Base-by-base conservation (phyloP, 1,140 invertebrate species). In the Sarcophaga peregrina region DNA sequence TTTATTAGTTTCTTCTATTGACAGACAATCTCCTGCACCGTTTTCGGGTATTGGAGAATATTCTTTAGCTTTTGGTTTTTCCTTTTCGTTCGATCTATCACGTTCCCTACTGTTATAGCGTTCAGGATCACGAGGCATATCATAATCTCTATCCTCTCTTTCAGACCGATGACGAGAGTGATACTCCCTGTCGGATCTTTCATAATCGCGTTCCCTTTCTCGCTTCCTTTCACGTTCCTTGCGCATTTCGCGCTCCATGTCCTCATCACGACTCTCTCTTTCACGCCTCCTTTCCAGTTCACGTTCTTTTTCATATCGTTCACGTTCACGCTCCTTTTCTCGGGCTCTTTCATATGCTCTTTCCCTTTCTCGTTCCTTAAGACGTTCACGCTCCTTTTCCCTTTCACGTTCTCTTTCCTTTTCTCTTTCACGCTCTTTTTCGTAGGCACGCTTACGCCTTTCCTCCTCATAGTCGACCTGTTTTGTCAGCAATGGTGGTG, bases 1-100 rank as follows among this genome's bases (percentile, higher is more conserved):
- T 87, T 95, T 96, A 91, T 99, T 98, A 17, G 97, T 98, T 89
- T 98, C 97, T 86, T 96, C 95, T 86, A 98, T 95, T 5, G 96
- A 97, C 4, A 98, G 90, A 75, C 93, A 94, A 75, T 93, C 92
- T 68, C 92, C 91, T 5, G 92, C 90, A 1, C 90, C 87, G 37
- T 92, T 91, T 52, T 91, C 89, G 45, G 91, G 91, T 52, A 87
- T 86, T 11, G 92, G 91, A 6, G 92, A 91, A 9, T 88, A 87
- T 10, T 85, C 84, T 20, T 85, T 83, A 47, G 81, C 25, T 46
- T 81, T 52, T 13, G 84, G 68, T 48, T 75, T 83, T 86, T 8
- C 62, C 7, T 86, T 81, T 83, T 86, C 13, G 8, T 10, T 4
- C 78, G 85, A 85, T 0, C 88, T 90, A 83, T 91, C 91, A 81